These are phyloP conservation scores for Geophilus truncorum DNA, from an alignment of 2,888 invertebrate species.

Conservation along the genomic window DNA sequence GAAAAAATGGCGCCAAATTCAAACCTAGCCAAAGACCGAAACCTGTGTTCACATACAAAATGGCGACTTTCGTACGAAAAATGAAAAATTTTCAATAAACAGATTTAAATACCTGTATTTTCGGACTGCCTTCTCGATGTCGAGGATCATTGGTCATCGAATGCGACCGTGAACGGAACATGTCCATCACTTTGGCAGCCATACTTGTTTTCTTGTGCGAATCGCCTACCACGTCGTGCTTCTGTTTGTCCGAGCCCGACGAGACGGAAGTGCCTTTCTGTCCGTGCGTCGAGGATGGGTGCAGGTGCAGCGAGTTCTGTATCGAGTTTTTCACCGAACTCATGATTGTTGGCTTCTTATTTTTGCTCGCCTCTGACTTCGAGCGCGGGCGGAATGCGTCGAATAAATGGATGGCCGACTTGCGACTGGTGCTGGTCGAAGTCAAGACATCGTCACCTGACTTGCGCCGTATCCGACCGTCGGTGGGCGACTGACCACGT, in stretches of 20 bases:
- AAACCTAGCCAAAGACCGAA: too few species aligned
- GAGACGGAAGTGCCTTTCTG: background rate
- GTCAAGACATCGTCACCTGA: slow-evolving; percentile 47
- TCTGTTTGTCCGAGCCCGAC: slow-evolving; percentile 33
- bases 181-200: slow-evolving; percentile 87
- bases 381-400: slow-evolving; percentile 73
- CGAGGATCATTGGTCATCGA: slow-evolving; percentile 60
- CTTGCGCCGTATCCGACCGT: slow-evolving; percentile 46
- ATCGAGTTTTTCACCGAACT: slow-evolving; percentile 78
- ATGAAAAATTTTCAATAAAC: too few species aligned
- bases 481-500: slow-evolving; percentile 38
- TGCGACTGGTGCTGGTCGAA: slow-evolving; percentile 36
- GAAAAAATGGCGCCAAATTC: background rate
- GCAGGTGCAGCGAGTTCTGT: slow-evolving; percentile 53
- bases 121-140: slow-evolving; percentile 53
- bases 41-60: too few species aligned
- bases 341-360: slow-evolving; percentile 63
- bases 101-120: slow-evolving; percentile 36
- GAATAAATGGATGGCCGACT: slow-evolving; percentile 53
- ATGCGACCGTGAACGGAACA: slow-evolving; percentile 73
- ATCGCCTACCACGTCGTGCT: slow-evolving; percentile 38
- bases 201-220: slow-evolving; percentile 52
- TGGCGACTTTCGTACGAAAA: too few species aligned
- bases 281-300: slow-evolving; percentile 9
- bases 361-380: slow-evolving; percentile 65